Evolutionary conservation across 2,797 vertebrate species (phyloP).

Genomic region (Xiphophorus birchmanni): DNA sequence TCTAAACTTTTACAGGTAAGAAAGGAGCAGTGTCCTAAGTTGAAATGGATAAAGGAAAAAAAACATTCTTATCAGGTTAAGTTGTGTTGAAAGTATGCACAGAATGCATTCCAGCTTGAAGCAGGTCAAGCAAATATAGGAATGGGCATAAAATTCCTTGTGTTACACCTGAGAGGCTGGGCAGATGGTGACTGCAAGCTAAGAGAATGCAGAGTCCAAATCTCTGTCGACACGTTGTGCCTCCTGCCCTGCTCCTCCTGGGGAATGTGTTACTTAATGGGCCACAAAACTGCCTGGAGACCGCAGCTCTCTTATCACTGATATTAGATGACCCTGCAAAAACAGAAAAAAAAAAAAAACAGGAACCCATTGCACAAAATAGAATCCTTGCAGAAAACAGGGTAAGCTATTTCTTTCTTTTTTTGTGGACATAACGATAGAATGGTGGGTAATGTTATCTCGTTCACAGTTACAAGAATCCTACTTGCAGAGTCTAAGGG

Average conservation of each 20-base stretch:
- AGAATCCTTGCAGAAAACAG: conserved; percentile 74
- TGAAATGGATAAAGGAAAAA: conserved; percentile 15
- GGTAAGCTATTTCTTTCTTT: conserved; percentile 67
- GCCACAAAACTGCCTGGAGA: conserved; percentile 75
- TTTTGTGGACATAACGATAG: conserved; percentile 68
- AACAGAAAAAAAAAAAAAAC: conserved; percentile 28
- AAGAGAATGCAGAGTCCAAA: conserved; percentile 73
- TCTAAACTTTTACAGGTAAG: background rate
- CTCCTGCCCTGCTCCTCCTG: conserved; percentile 69
- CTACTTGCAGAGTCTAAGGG: conserved; percentile 79
- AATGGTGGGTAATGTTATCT: conserved; percentile 87
- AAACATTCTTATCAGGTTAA: conserved; percentile 14
- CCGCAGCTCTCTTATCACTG: conserved; percentile 72
- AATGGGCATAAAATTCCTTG: conserved; percentile 69
- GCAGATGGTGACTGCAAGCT: conserved; percentile 64
- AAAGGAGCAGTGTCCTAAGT: conserved; percentile 24
- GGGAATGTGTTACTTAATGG: conserved; percentile 81
- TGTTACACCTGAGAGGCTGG: conserved; percentile 71
- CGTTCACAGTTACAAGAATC: conserved; percentile 89
- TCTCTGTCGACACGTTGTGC: conserved; percentile 72
- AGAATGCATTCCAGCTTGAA: conserved; percentile 60
- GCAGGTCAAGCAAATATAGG: conserved; percentile 55
- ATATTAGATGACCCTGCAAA: conserved; percentile 80
- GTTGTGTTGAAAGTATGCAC: conserved; percentile 18
- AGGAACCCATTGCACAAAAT: conserved; percentile 76